Evolutionary conservation across 2,797 vertebrate species (phyloP), one percentile per base, ranked within the genome.

Genomic region (Fistularia tabacaria): DNA sequence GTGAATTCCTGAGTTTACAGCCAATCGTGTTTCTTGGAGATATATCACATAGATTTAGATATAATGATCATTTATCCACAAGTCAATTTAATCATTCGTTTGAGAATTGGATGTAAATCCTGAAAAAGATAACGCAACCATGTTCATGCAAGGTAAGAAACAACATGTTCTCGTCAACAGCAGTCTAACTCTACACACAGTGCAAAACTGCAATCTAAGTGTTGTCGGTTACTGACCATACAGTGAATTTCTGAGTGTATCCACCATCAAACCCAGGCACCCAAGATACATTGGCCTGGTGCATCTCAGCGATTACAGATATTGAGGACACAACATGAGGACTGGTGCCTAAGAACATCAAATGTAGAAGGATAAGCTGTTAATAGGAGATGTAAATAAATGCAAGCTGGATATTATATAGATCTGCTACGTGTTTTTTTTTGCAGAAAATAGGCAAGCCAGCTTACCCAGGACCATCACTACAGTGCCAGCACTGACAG

Each of bases 201-300:
- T 3, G 45, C 7, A 44, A 10, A 25, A 51, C 36, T 15, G 14
- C 1, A 9, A 53, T 10, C 37, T 2, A 8, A 14, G 0, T 42
- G 38, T 10, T 51, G 7, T 15, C 11, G 51, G 25, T n/a, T 51
- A 85, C 88, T 74, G 86, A 99, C 97, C 97, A 99, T 7, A 99
- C 92, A 38, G 92, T 97, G 86, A 96, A 98, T 79, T 91, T 92
- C 86, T 99, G 97, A 44, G 93, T 92, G 71, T 93, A 96, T 57
- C 97, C 96, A 12, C 97, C 96, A 9, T 99, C 95, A 57, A 97
- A 99, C 1, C 96, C 95, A 0, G 95, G 92, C 49, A 92, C 91
- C 97, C 97, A 98, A 73, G 94, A 94, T 51, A 98, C 82, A 15
- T 95, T 98, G 54, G 90, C 93, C 37, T 92, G 91, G 72, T 90